Base-by-base conservation (phyloP, 1,140 invertebrate genomes). In the Trichomalopsis sarcophagae region DNA sequence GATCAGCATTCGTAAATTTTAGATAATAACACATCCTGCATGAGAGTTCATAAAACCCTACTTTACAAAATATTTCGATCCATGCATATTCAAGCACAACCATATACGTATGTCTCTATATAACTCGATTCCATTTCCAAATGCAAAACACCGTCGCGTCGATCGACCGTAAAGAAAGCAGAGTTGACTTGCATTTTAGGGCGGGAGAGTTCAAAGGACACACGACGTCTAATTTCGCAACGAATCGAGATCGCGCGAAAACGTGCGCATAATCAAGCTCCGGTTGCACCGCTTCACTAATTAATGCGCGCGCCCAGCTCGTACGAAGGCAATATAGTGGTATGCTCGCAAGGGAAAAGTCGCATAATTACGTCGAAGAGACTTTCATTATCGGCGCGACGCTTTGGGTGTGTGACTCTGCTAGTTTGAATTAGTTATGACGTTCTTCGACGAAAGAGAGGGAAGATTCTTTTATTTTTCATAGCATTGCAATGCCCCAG, bases 381-480 rank as follows among this genome's bases (percentile, higher is more conserved):
- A 73, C 76, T 71, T 73, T 79, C 82, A 79, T 84, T 84, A 84
- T 79, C 76, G 83, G 30, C 66, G 40, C 69, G 68, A 71, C 27
- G 13, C 27, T 71, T 47, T 66, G 17, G 55, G 55, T 62, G 7
- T 7, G 17, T 5, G 1, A 62, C 3, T 62, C 1, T 7, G 4
- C 6, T 62, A 0, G 21, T 7, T 3, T 21, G 55, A 21, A 5
- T 62, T n/a, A 21, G n/a, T 62, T 62, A 7, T 62, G 17, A 17
- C 17, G 47, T 17, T 44, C 6, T 44, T 44, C 9, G 40, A 44
- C 7, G 0, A 40, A 9, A 40, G 36, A 44, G 40, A 10, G 40
- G 40, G 40, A 9, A 44, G 1, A 44, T 44, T 44, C 0, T 10
- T 11, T 44, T 11, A 44, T 44, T 9, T 44, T 44, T 44, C 7